A percentile compares a stretch with the other conserved stretches of the same genome.
phyloP scores from a whole-genome alignment of 2,797 vertebrate genomes.

The Trachurus trachurus region DNA sequence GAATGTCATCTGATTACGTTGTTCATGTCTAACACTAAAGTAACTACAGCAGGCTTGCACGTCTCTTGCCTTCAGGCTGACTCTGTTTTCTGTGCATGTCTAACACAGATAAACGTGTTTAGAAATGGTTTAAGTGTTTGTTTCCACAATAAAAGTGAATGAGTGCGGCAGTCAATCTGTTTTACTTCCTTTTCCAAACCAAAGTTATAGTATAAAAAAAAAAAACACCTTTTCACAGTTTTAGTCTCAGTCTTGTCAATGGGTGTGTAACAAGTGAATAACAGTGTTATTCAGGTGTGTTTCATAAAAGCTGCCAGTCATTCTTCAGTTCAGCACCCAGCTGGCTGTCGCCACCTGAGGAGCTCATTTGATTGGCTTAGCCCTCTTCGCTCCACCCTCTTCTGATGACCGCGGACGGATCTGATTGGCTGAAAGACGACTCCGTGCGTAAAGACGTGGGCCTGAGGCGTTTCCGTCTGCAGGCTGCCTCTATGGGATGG shows the following conservation, averaged over 20 bases:
- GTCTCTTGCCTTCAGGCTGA: constrained; percentile 14
- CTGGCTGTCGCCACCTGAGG: constrained; percentile 59
- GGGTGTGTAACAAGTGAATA: not conserved
- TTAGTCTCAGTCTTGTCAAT: not conserved
- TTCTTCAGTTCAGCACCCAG: accelerated
- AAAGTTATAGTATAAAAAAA: not conserved
- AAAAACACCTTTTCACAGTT: not conserved
- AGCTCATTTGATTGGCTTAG: constrained; percentile 72
- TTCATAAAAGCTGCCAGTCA: constrained; percentile 29
- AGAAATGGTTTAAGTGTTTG: constrained; percentile 18
- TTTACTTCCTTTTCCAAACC: not conserved
- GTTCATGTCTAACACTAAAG: constrained; percentile 39
- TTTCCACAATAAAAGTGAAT: constrained; percentile 56
- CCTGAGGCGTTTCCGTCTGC: constrained; percentile 59
- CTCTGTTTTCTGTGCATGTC: constrained; percentile 29
- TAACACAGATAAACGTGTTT: constrained; percentile 1
- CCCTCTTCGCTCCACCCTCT: constrained; percentile 77
- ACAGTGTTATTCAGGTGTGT: constrained; percentile 20
- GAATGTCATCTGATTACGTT: constrained; percentile 37
- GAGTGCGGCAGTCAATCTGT: constrained; percentile 11
- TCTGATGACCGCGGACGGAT: constrained; percentile 68
- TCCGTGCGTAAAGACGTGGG: not conserved
- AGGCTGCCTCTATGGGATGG: constrained; percentile 23
- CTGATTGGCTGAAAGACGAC: constrained; percentile 74
- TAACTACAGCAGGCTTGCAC: not conserved